Evolutionary conservation across 1,140 invertebrate genomes (phyloP).

Genomic region (Drosophila navojoa): DNA sequence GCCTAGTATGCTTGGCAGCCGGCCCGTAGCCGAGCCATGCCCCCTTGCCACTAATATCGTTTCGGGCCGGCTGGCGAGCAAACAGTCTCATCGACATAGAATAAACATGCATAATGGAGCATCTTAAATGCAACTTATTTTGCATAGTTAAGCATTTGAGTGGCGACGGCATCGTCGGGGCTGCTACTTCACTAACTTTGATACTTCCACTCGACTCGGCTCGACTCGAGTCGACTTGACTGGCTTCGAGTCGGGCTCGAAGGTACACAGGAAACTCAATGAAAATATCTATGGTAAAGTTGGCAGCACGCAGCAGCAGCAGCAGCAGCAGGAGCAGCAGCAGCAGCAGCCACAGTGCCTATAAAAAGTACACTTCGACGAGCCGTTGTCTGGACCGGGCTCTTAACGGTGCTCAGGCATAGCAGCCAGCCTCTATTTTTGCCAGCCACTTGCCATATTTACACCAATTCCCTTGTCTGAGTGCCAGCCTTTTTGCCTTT

Average conservation of each 20-base stretch:
- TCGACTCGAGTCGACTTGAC: slow-evolving; percentile 52
- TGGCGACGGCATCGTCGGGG: slow-evolving; percentile 49
- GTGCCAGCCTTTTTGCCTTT: slow-evolving; percentile 58
- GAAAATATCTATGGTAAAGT: slow-evolving; percentile 73
- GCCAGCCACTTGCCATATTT: slow-evolving; percentile 76
- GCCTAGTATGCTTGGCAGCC: slow-evolving; percentile 36
- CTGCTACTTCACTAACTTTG: slow-evolving; percentile 79
- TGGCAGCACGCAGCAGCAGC: slow-evolving; percentile 46
- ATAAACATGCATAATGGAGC: slow-evolving; percentile 81
- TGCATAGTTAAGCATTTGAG: slow-evolving; percentile 83
- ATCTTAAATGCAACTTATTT: slow-evolving; percentile 82
- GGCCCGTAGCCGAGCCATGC: slow-evolving; percentile 19
- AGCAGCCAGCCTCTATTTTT: slow-evolving; percentile 27
- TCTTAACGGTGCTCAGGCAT: slow-evolving; percentile 9
- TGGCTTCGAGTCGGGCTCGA: slow-evolving; percentile 32
- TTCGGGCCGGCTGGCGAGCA: slow-evolving; percentile 28
- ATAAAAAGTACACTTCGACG: slow-evolving; percentile 64
- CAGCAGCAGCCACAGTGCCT: slow-evolving; percentile 50
- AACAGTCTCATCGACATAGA: slow-evolving; percentile 76
- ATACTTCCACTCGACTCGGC: slow-evolving; percentile 76
- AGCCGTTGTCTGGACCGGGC: slow-evolving; percentile 33
- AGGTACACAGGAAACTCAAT: slow-evolving; percentile 72
- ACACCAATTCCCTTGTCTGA: slow-evolving; percentile 78
- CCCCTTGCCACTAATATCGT: slow-evolving; percentile 37
- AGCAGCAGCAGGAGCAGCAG: neutral